Conservation (phyloP, 2,113 vertebrate genomes). For the Lepidothrix coronata region DNA sequence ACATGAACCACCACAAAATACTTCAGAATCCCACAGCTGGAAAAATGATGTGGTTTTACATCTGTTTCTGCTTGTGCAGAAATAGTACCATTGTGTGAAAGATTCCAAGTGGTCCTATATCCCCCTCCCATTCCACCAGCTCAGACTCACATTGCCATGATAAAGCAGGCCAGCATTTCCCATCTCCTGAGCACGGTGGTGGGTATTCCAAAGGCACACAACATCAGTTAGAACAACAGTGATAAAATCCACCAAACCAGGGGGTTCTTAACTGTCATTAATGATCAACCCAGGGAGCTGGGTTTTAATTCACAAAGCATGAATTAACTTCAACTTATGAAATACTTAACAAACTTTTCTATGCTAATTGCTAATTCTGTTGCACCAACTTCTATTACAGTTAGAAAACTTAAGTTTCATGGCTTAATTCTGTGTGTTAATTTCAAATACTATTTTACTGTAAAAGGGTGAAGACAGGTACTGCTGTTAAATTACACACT, state of each 20-base stretch:
- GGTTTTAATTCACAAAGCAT: too few species aligned
- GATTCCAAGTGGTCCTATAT: neutral
- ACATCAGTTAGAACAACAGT: neutral
- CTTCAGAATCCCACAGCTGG: neutral
- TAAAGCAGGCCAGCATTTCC: neutral
- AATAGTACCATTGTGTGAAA: neutral
- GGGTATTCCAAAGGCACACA: neutral
- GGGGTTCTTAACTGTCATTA: neutral
- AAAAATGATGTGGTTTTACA: neutral
- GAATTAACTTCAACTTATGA: neutral
- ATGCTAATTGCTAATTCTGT: neutral
- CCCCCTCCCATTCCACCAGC: neutral
- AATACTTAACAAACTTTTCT: neutral
- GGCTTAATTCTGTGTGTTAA: neutral
- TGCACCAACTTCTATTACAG: neutral
- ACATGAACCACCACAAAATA: neutral
- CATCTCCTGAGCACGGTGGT: neutral
- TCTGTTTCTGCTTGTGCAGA: neutral
- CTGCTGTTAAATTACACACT: neutral
- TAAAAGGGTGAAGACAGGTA: neutral
- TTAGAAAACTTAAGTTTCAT: neutral
- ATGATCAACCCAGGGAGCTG: neutral
- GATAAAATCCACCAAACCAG: neutral
- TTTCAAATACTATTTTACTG: neutral
- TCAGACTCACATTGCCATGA: neutral